These are phyloP conservation scores for Oreocharis arfaki DNA, from an alignment of 2,113 vertebrate genomes.

Conservation along the genomic window DNA sequence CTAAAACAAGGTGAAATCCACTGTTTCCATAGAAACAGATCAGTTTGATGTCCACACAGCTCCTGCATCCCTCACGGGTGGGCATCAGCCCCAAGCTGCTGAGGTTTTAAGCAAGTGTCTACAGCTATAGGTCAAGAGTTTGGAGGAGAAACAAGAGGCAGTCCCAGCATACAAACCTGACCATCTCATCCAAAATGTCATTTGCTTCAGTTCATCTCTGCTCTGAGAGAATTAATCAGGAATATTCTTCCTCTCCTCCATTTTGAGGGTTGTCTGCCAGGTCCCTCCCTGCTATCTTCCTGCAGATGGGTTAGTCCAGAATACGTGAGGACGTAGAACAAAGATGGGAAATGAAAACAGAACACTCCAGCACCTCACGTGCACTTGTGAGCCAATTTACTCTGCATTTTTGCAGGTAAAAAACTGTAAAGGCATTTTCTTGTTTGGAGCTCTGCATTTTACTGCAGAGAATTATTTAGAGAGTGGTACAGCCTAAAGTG, in stretches of 20 bases:
- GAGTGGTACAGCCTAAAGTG: neutral
- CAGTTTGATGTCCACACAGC: constrained; percentile 30
- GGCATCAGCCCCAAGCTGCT: constrained; percentile 19
- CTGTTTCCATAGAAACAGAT: constrained; percentile 70
- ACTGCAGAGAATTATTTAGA: neutral
- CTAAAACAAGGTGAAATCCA: constrained; percentile 45
- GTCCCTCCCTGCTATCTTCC: neutral
- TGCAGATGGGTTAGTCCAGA: constrained; percentile 13
- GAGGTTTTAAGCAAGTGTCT: neutral
- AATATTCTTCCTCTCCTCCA: constrained; percentile 25
- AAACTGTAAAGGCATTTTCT: neutral
- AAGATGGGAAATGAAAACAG: neutral
- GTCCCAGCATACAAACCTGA: neutral
- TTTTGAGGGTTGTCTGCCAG: neutral
- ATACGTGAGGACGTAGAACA: neutral
- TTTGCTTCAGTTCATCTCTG: neutral
- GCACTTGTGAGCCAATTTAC: neutral
- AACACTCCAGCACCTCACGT: neutral
- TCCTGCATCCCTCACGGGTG: constrained; percentile 26
- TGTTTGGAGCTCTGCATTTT: neutral
- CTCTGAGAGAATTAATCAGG: neutral
- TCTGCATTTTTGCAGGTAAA: neutral
- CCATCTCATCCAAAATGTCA: neutral
- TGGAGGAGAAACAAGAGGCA: neutral
- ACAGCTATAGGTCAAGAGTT: neutral